Conservation (phyloP, 2,888 invertebrate genomes). For the Sacculina carcini region DNA sequence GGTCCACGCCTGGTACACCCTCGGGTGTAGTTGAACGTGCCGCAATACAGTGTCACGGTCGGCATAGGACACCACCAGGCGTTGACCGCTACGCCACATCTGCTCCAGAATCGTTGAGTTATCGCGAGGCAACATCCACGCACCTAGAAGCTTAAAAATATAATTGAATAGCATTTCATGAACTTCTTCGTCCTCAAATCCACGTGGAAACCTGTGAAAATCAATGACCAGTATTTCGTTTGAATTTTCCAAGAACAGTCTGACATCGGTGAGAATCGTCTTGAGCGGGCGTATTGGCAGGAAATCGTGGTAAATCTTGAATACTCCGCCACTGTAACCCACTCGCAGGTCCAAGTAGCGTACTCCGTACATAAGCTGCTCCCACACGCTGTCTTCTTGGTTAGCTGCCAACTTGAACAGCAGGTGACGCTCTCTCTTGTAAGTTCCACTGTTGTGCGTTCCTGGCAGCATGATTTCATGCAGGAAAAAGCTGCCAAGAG, state of each 20-base stretch:
- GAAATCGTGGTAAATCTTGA: conserved; percentile 31
- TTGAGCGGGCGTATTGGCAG: conserved; percentile 25
- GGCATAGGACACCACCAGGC: conserved; percentile 31
- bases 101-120: conserved; percentile 29
- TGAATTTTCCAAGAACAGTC: conserved; percentile 26
- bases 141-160: conserved; percentile 29
- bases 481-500: no score
- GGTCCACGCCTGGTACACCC: conserved; percentile 31
- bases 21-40: neutral
- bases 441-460: conserved; percentile 39
- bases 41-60: neutral
- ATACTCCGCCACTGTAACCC: conserved; percentile 31
- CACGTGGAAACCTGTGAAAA: conserved; percentile 50
- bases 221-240: conserved; percentile 35
- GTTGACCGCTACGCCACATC: conserved; percentile 28
- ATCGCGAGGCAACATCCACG: conserved; percentile 28
- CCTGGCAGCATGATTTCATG: conserved; percentile 32
- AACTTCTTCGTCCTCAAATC: conserved; percentile 27
- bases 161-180: no score
- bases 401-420: conserved; percentile 20
- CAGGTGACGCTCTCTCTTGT: conserved; percentile 16
- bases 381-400: conserved; percentile 55
- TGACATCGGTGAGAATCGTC: conserved; percentile 26
- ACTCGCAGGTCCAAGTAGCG: conserved; percentile 53
- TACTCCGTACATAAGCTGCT: conserved; percentile 53